Evolutionary conservation across 2,888 invertebrate species (phyloP), one percentile per base, ranked within the genome.

Genomic region (Anorthoa munda): DNA sequence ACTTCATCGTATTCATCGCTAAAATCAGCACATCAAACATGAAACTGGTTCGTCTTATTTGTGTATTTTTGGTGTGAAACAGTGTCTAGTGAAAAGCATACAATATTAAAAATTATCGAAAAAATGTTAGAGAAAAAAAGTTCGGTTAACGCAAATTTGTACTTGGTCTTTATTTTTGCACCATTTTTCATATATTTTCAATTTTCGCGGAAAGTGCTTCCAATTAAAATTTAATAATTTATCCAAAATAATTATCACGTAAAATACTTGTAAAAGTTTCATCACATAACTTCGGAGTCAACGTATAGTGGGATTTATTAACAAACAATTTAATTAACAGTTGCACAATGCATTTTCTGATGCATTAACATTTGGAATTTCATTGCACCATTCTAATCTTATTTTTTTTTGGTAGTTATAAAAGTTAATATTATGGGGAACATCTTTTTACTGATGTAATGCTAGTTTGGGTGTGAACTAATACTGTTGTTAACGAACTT

Each of bases 31-130:
- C 84, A 69, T 78, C 84, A 76, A 89, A 87, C 76, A 92, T 92
- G 92, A 92, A 91, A 90, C 82, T 92, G 92, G 92, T 92, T 77
- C 67, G 91, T 92, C 82, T 45, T 74, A 70, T 86, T 86, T 85
- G 50, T 81, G 72, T 78, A 67, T 81, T 84, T 84, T 83, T 39
- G 55, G 55, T 76, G 75, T 82, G 70, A 66, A 75, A 76, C 55
- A 83, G 77, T 77, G 81, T 31, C 63, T 58, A 66, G 79, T 84
- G 75, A 48, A 67, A 75, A 72, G n/a, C 64, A 56, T 48, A 11
- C 11, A 15, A 39, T 65, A 55, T 13, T 15, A 1, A 50, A n/a
- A 39, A 53, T 13, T 45, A 9, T 4, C n/a, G n/a, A 17, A 39
- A 39, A 64, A 64, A 31, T 64, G n/a, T 31, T 23, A 12, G 17